Evolutionary conservation across 2,113 vertebrate species (phyloP), one percentile per base, ranked within the genome.

Genomic region (Pristiophorus japonicus): DNA sequence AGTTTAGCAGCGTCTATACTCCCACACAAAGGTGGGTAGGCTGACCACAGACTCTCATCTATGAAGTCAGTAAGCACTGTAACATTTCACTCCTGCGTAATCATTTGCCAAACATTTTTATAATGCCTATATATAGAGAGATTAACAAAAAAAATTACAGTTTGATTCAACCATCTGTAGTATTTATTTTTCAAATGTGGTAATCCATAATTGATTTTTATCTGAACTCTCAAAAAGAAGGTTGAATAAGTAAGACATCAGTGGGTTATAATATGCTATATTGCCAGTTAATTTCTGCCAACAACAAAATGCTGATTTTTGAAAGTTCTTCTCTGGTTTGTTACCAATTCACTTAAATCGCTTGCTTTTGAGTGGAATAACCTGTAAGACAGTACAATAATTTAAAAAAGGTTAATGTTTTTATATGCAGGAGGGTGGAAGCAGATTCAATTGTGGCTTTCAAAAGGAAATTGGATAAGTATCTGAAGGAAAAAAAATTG

Each of bases 31-130:
- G 63, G 93, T 94, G 65, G 65, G 93, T 94, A 47, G 92, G 93
- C 63, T 94, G 66, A 94, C 93, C 93, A 94, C 93, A 94, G 93
- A 70, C 45, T 94, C 63, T 30, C 93, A 70, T 94, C 93, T 94
- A 47, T 94, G 93, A 94, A 94, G 93, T 94, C 66, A 94, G 93
- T 70, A 94, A 94, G 93, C 45, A 94, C 88, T 92, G 59, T 92
- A 92, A 92, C 88, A 70, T 94, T 94, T 70, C n/a, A 94, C 66
- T 94, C 66, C 38, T 92, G 88, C 88, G 88, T 92, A 93, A 94
- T 94, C 65, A 67, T 45, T 90, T 12, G 87, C 55, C 20, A 65
- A 45, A 65, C 91, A 67, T 65, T 94, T 90, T 66, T 94, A 94
- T 94, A 66, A 94, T 94, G 91, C 62, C 91, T 66, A 94, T 66